Evolutionary conservation across 2,113 vertebrate species (phyloP).

Genomic region (Amphiprion percula): DNA sequence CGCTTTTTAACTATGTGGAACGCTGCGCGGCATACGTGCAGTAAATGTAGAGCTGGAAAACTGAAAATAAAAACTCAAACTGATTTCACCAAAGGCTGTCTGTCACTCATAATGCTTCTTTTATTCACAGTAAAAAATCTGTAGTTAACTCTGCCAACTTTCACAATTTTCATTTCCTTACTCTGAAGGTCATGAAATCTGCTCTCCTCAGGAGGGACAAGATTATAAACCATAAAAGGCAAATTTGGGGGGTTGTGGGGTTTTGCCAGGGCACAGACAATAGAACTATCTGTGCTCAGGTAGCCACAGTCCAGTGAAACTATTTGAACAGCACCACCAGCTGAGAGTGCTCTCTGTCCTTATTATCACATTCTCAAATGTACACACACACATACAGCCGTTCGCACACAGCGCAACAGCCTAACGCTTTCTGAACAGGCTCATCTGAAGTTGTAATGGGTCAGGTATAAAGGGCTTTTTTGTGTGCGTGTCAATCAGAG

Average conservation of each 20-base stretch:
- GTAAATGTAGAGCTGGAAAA: slow-evolving; percentile 10
- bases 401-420: slow-evolving; percentile 13
- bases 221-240: slow-evolving; percentile 38
- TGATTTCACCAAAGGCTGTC: slow-evolving; percentile 11
- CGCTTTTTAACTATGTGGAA: slow-evolving; percentile 9
- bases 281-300: slow-evolving; percentile 42
- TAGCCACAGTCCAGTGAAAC: slow-evolving; percentile 50
- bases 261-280: slow-evolving; percentile 32
- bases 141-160: slow-evolving; percentile 9
- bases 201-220: slow-evolving; percentile 17
- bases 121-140: slow-evolving; percentile 29
- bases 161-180: slow-evolving; percentile 9
- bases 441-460: slow-evolving; percentile 77
- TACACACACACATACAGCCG: slow-evolving; percentile 7
- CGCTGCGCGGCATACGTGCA: background rate
- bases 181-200: slow-evolving; percentile 34
- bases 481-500: slow-evolving; percentile 77
- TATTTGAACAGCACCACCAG: slow-evolving; percentile 54
- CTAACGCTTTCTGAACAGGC: slow-evolving; percentile 47
- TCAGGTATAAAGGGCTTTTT: slow-evolving; percentile 77
- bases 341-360: slow-evolving; percentile 60
- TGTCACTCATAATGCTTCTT: slow-evolving; percentile 29
- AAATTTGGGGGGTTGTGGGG: background rate
- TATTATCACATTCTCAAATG: slow-evolving; percentile 55
- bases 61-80: slow-evolving; percentile 21